Base-by-base conservation (phyloP, 2,888 invertebrate species). In the Aproaerema taeniolella region DNA sequence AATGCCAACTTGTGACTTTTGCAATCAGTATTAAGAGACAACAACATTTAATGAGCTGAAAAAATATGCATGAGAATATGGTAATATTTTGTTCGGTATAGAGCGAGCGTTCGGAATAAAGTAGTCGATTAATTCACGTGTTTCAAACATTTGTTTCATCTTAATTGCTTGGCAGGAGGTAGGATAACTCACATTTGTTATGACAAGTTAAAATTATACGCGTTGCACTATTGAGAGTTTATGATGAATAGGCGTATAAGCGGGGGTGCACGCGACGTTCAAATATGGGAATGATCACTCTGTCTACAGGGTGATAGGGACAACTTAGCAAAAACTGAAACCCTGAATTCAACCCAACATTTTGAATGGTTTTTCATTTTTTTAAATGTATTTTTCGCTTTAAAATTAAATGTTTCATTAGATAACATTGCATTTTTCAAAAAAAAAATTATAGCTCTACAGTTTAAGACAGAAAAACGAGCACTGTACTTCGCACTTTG, bases 101-200 rank as follows among this genome's bases (percentile, higher is more conserved):
- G 8, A 20, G 8, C 20, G 20, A 6, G 20, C 20, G 20, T 8
- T 20, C 29, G n/a, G 12, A 38, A 26, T 41, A 29, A 42, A 34
- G 38, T 45, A 28, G 36, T 36, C 43, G 32, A 20, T 38, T 38
- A 41, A 46, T 26, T 39, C 30, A 5, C 9, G 37, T 28, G 28
- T 34, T 41, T 30, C 38, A 34, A 31, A 46, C 16, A 24, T 30
- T 46, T 39, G 39, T 48, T 48, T 52, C 36, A 43, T 47, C 47
- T 46, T 51, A 53, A 56, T 55, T 53, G 47, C 46, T 42, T 45
- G 12, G 47, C 39, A 46, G 50, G 51, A 42, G 46, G 49, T 42
- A 33, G 42, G 51, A 47, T 50, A 46, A 51, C 43, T 45, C 47
- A 53, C 44, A 50, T 43, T 49, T 55, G 49, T 53, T 58, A 53